A percentile compares a stretch with the other conserved stretches of the same genome.
phyloP scores from a whole-genome alignment of 2,113 vertebrate genomes.

The Gopherus flavomarginatus region DNA sequence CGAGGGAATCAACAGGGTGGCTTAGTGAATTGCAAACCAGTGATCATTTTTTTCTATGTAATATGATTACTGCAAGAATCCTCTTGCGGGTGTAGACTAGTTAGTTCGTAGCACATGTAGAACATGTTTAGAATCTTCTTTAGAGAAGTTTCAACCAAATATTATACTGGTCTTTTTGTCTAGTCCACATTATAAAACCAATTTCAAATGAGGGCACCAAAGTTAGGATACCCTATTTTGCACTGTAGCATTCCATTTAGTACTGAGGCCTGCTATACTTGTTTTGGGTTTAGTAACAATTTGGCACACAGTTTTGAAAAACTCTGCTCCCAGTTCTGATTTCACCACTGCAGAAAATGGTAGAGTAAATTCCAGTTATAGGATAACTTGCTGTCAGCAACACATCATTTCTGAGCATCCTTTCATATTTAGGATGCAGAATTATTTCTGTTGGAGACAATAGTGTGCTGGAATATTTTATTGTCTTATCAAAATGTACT shows the following conservation, averaged over 20 bases:
- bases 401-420: not conserved
- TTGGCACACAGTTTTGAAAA: not conserved
- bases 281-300: not conserved
- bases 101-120: not conserved
- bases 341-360: not conserved
- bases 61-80: not conserved
- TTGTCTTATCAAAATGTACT: not conserved
- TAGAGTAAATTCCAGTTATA: not conserved
- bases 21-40: not conserved
- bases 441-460: not conserved
- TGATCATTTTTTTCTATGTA: accelerated
- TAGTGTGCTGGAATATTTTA: not conserved
- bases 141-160: not conserved
- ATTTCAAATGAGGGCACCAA: not conserved
- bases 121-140: not conserved
- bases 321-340: not conserved
- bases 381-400: not conserved
- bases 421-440: not conserved
- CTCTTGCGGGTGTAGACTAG: not conserved
- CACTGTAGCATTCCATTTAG: not conserved
- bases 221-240: not conserved
- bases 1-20: not conserved
- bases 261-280: not conserved
- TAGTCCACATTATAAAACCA: not conserved
- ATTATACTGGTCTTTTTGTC: not conserved